Conservation (phyloP, 2,888 invertebrate genomes). For the Thereva nobilitata region DNA sequence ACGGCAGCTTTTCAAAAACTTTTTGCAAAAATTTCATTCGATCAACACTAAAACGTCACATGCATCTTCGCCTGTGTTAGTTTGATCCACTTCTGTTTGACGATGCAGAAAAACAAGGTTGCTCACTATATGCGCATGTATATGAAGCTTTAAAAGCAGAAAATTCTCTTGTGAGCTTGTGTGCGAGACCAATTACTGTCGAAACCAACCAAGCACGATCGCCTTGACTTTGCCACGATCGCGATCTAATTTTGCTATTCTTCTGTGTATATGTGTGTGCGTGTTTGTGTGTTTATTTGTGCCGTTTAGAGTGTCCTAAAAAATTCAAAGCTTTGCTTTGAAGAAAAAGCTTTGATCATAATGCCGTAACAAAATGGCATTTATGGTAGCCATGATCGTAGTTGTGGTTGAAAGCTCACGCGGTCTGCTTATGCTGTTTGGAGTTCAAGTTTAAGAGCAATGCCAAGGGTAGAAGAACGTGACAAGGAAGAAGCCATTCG, state of each 20-base stretch:
- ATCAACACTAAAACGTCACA: not conserved
- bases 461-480: slow-evolving; percentile 4
- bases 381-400: not conserved
- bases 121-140: too few relatives aligned
- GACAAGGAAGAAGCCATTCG: too few relatives aligned
- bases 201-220: slow-evolving; percentile 4
- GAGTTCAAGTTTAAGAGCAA: slow-evolving; percentile 23
- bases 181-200: not conserved
- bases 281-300: slow-evolving; percentile 7
- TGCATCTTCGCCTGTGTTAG: not conserved
- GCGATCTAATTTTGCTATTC: slow-evolving; percentile 21
- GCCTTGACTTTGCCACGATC: slow-evolving; percentile 33
- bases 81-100: not conserved
- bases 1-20: not conserved
- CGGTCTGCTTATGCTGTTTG: not conserved
- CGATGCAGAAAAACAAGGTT: too few relatives aligned
- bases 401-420: not conserved
- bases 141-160: too few relatives aligned
- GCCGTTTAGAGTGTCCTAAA: not conserved
- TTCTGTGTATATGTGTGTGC: not conserved
- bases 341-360: too few relatives aligned
- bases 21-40: not conserved
- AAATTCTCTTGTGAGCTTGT: not conserved
- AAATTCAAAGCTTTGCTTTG: not conserved
- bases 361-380: too few relatives aligned